phyloP scores from a whole-genome alignment of 2,113 vertebrate species.

The Tachuris rubrigastra region DNA sequence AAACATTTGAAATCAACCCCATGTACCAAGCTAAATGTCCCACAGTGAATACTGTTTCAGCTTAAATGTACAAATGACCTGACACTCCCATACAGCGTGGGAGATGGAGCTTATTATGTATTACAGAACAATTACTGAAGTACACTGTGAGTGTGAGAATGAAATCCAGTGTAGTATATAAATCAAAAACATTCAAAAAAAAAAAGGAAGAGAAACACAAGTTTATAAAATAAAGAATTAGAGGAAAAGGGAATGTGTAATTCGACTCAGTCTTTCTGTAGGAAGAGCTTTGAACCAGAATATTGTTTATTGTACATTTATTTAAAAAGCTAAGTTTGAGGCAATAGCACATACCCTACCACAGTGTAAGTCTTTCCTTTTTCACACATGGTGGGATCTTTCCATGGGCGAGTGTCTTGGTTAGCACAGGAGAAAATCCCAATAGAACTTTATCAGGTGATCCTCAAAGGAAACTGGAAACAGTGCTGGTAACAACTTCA shows the following conservation, averaged over 20 bases:
- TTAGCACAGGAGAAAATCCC: background rate
- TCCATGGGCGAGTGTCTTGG: background rate
- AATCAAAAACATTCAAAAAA: background rate
- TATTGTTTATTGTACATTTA: background rate
- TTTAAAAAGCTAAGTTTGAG: background rate
- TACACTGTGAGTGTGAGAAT: background rate
- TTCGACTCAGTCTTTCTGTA: background rate
- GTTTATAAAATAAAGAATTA: background rate
- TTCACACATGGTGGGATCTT: background rate
- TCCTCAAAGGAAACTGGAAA: background rate
- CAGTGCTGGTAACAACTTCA: background rate
- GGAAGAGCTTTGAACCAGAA: background rate
- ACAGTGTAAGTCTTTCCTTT: background rate
- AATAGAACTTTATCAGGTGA: background rate
- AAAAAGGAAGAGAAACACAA: background rate
- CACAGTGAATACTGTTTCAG: background rate
- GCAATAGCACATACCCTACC: background rate
- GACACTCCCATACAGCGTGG: background rate
- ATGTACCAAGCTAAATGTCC: background rate
- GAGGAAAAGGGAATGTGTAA: background rate
- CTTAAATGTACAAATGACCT: background rate
- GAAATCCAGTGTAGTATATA: background rate
- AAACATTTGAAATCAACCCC: background rate
- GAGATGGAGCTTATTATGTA: background rate
- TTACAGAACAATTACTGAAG: background rate